Base-by-base conservation (phyloP, 2,797 vertebrate species). In the Takifugu rubripes region DNA sequence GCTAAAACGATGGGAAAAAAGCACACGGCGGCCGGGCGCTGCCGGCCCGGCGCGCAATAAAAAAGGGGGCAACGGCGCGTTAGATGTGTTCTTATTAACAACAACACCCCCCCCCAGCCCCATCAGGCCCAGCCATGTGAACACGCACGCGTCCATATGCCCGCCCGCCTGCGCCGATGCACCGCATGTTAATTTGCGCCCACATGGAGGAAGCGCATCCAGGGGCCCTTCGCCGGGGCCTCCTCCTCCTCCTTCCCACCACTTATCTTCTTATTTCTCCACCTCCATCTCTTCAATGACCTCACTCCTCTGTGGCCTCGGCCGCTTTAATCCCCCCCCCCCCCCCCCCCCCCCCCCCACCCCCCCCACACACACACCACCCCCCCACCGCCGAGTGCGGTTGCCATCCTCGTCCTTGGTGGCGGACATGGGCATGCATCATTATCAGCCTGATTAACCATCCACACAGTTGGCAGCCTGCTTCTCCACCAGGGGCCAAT, bases 361-460 rank as follows among this genome's bases (percentile, higher is more conserved):
- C 49, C n/a, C n/a, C n/a, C n/a, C n/a, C n/a, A n/a, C n/a, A n/a
- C n/a, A n/a, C n/a, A n/a, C n/a, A n/a, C n/a, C 11, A 10, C 66
- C 68, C 53, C 71, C 61, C 49, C 60, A 50, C 68, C 49, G 56
- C 57, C 29, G 69, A 80, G 58, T 17, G 21, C 25, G 40, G 70
- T 71, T 70, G 74, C 72, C 71, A 55, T 77, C 56, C 68, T 57
- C 79, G 72, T 86, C 78, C 78, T 86, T 77, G 77, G 77, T 70
- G 78, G 72, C 55, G 51, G 67, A 78, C 78, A 72, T 72, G 62
- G 73, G 66, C 73, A 66, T 75, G 82, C 78, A 79, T 86, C 77
- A 77, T 85, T 81, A 86, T 85, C 78, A 78, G 68, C 73, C 77
- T 72, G 73, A 82, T 87, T 85, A 85, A 74, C 76, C 75, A 53